Percentiles rank a stretch among this genome's conserved stretches.
phyloP scores from a whole-genome alignment of 1,140 invertebrate genomes.

The Pseudomyrmex flavicornis region DNA sequence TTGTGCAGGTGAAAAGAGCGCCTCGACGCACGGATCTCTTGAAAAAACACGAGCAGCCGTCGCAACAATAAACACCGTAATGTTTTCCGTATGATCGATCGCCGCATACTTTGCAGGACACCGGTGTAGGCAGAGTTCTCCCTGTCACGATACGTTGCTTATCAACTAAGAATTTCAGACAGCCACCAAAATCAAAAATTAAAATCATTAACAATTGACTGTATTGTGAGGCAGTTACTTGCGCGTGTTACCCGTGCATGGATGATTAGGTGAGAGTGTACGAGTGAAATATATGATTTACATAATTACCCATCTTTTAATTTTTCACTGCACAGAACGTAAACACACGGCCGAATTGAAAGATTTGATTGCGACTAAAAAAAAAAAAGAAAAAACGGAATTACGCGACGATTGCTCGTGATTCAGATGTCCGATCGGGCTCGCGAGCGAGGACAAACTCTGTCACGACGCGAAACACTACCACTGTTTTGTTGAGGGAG shows the following conservation, averaged over 20 bases:
- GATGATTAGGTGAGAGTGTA: not conserved
- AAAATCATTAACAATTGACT: conserved; percentile 9
- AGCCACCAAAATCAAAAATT: not conserved
- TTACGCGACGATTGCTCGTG: not conserved
- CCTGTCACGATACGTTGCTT: conserved; percentile 82
- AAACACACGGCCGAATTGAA: not conserved
- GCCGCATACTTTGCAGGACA: conserved; percentile 92
- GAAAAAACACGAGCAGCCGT: conserved; percentile 96
- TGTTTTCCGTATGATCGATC: conserved; percentile 95
- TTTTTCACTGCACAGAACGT: not conserved
- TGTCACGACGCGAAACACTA: not conserved
- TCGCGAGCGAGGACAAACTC: conserved; percentile 31
- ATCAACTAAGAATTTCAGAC: not conserved
- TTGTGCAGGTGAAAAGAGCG: conserved; percentile 91
- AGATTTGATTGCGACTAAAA: not conserved
- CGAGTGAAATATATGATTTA: not conserved
- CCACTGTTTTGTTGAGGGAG: conserved; percentile 15
- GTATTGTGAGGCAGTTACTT: not conserved
- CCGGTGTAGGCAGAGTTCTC: conserved; percentile 88
- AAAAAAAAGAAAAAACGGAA: not conserved
- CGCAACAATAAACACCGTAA: conserved; percentile 94
- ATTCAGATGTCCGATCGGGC: conserved; percentile 19
- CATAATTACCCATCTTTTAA: conserved; percentile 42
- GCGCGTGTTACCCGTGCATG: not conserved
- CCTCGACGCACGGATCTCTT: conserved; percentile 91